These are phyloP conservation scores for Lamellibrachia columna DNA, from an alignment of 2,888 invertebrate genomes.

Conservation along the genomic window DNA sequence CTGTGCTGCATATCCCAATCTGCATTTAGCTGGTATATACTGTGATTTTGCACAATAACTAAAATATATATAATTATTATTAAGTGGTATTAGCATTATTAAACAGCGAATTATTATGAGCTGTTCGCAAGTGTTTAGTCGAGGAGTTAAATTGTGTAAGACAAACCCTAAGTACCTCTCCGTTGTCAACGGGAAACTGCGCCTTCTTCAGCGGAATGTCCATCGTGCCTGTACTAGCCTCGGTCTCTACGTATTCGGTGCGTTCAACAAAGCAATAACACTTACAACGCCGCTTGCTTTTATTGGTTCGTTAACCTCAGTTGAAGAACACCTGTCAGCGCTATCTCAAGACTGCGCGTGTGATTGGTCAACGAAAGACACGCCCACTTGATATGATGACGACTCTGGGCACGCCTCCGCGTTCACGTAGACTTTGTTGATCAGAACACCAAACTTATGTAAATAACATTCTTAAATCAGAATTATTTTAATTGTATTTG, in stretches of 20 bases:
- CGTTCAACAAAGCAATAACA: neutral
- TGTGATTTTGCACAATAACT: neutral
- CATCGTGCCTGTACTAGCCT: neutral
- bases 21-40: neutral
- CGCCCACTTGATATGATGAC: neutral
- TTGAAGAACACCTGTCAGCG: neutral
- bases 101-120: neutral
- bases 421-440: neutral
- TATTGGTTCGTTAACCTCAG: neutral
- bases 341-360: neutral
- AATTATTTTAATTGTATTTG: neutral
- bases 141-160: neutral
- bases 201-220: neutral
- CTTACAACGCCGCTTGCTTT: neutral
- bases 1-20: neutral
- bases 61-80: too few relatives aligned
- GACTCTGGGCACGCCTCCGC: neutral
- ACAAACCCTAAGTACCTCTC: neutral
- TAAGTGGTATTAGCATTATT: neutral
- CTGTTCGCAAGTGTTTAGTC: neutral
- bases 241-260: neutral
- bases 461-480: neutral
- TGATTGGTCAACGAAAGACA: slow-evolving; percentile 1
- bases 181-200: neutral
- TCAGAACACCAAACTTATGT: neutral